These are phyloP conservation scores for Procambarus clarkii DNA, from an alignment of 1,140 invertebrate species.

Conservation along the genomic window DNA sequence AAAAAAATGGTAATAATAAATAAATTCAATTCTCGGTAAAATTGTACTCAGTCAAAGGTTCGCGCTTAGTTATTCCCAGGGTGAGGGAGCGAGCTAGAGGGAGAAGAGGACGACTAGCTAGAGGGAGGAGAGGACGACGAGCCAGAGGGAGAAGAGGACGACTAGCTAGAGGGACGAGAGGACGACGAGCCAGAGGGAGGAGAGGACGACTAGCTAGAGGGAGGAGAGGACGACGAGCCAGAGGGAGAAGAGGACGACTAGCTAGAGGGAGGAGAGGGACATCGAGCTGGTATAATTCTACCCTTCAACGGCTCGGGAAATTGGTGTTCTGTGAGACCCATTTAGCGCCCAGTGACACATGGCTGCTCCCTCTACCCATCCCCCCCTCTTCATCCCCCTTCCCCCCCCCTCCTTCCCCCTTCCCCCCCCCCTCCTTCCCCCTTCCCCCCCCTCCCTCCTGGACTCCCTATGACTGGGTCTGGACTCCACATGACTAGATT, in stretches of 20 bases:
- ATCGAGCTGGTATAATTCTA: conserved; percentile 23
- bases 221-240: background rate
- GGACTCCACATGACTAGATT: too few relatives aligned
- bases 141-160: background rate
- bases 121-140: background rate
- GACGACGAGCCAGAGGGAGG: background rate
- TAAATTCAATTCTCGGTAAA: too few relatives aligned
- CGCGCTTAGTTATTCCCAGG: too few relatives aligned
- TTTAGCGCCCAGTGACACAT: conserved; percentile 13
- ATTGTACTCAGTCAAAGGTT: too few relatives aligned
- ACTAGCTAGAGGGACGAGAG: background rate
- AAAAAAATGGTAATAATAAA: too few relatives aligned
- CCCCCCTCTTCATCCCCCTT: background rate
- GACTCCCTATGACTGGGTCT: background rate
- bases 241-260: too few relatives aligned
- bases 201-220: background rate
- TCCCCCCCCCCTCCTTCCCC: background rate
- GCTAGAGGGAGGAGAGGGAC: background rate
- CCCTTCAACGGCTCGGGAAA: conserved; percentile 44
- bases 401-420: background rate
- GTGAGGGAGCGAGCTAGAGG: background rate
- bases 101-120: background rate
- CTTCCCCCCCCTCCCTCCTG: background rate
- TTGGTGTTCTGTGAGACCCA: conserved; percentile 46
- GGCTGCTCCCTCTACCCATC: background rate